Evolutionary conservation across 2,797 vertebrate genomes (phyloP).

Genomic region (Vultur gryphus): DNA sequence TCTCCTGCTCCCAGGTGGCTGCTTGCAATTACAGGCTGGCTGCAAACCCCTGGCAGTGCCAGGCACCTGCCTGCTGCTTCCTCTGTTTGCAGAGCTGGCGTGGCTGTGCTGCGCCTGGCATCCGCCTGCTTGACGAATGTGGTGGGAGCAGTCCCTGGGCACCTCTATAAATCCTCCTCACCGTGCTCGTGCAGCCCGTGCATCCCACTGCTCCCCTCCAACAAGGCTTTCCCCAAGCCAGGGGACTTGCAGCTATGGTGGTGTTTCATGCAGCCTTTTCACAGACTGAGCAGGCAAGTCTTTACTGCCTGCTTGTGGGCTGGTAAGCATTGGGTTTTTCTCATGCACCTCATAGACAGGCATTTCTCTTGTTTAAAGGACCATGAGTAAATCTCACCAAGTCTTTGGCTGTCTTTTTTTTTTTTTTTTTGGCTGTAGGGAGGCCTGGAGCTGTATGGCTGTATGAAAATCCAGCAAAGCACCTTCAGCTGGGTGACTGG

Average conservation of each 20-base stretch:
- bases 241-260: accelerated
- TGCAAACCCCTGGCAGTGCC: not conserved
- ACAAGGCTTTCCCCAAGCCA: not conserved
- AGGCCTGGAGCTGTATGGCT: not conserved
- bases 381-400: not conserved
- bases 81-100: not conserved
- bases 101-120: accelerated
- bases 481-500: not conserved
- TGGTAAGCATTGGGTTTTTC: not conserved
- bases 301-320: not conserved
- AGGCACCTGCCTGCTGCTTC: not conserved
- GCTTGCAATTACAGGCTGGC: not conserved
- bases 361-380: not conserved
- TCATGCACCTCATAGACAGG: not conserved
- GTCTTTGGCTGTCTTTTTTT: not conserved
- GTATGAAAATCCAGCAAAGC: not conserved
- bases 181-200: accelerated
- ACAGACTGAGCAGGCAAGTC: not conserved
- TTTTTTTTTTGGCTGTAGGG: not conserved
- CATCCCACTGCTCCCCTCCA: not conserved
- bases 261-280: not conserved
- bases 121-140: not conserved
- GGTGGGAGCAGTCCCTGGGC: not conserved
- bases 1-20: not conserved
- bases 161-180: accelerated